Conservation (phyloP, 2,797 vertebrate species). For the Psittacula derbiana region DNA sequence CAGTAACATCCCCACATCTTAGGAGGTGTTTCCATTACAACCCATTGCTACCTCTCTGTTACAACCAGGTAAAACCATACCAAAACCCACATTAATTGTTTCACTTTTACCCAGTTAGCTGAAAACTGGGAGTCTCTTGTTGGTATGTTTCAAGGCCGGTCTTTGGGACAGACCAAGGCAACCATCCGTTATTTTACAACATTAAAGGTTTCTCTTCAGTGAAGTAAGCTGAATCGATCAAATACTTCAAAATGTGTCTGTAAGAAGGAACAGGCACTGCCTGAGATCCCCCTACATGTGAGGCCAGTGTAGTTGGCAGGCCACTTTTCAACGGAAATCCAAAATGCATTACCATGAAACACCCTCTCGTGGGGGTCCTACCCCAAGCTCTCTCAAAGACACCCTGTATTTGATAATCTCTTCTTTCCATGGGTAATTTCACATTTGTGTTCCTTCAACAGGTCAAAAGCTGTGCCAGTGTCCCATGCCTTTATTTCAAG, state of each 20-base stretch:
- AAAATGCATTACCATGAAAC: background rate
- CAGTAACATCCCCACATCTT: too few species aligned
- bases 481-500: background rate
- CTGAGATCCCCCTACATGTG: background rate
- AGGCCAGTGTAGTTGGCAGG: accelerated
- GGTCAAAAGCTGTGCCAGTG: background rate
- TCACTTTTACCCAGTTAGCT: accelerated
- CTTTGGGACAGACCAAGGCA: background rate
- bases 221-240: background rate
- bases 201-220: background rate
- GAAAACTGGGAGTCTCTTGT: background rate
- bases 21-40: background rate
- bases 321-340: background rate
- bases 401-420: background rate
- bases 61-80: accelerated
- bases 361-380: background rate
- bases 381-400: background rate
- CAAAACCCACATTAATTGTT: background rate
- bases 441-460: background rate
- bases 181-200: accelerated
- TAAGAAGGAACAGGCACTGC: background rate
- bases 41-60: accelerated
- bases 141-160: too few species aligned
- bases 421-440: background rate
- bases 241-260: background rate